Base-by-base conservation (phyloP, 2,797 vertebrate species). In the Glossophaga mutica region DNA sequence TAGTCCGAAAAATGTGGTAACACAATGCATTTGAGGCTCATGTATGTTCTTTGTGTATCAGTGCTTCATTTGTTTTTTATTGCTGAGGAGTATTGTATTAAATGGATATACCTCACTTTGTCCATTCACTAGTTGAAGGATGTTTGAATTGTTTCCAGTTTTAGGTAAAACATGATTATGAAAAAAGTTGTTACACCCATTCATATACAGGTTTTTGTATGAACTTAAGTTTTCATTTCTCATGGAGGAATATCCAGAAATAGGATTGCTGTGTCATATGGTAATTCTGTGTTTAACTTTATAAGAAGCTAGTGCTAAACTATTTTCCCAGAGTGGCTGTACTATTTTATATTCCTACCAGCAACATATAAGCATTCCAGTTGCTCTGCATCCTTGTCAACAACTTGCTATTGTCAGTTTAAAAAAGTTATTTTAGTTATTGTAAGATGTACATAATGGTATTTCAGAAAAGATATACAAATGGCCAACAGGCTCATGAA, bases 141-240 rank as follows among this genome's bases (percentile, higher is more conserved):
- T 77, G 6, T 59, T 94, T 93, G 77, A 19, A 50, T 93, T 96
- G 24, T 93, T 93, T 71, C 14, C 44, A 92, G 52, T 84, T 94
- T 93, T 42, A 32, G 65, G 39, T 16, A 34, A 44, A 77, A 88
- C 42, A 82, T 86, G n/a, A 76, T 87, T 96, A 87, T 88, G 55
- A 73, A 73, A 88, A 85, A 96, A 93, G 57, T 6, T 94, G 26
- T 55, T 90, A 15, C 76, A 76, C 62, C 85, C 16, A 79, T 76
- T 94, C 34, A 90, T 34, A 15, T 76, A 50, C 15, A 37, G 29
- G 39, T 65, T 91, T 96, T 81, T 85, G 22, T 73, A 44, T 95
- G 71, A 68, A 73, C 21, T n/a, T 84, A 89, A 77, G 15, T 78
- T 90, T 73, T 93, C 52, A 55, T 95, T 94, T 92, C 67, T 93